These are phyloP conservation scores for Physella acuta DNA, from an alignment of 1,140 invertebrate species.

Conservation along the genomic window DNA sequence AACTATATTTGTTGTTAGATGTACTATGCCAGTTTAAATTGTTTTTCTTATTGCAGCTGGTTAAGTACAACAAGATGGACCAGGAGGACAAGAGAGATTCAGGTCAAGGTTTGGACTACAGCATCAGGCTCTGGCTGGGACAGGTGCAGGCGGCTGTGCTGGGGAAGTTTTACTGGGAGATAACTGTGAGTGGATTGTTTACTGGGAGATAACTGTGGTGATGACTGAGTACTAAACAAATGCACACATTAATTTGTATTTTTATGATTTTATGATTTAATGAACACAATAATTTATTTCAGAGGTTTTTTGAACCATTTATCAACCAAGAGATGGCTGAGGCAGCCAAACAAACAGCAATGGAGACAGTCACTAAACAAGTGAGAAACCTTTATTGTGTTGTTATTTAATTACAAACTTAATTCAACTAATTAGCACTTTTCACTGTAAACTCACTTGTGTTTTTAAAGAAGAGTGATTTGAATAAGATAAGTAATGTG, in stretches of 20 bases:
- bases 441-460: too few relatives aligned
- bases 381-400: too few relatives aligned
- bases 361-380: conserved; percentile 47
- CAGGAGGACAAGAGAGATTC: conserved; percentile 30
- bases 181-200: conserved; percentile 69
- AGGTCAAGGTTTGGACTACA: conserved; percentile 42
- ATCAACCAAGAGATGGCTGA: conserved; percentile 59
- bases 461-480: too few relatives aligned
- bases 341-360: conserved; percentile 39
- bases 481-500: too few relatives aligned
- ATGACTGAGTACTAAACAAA: too few relatives aligned
- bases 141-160: conserved; percentile 73
- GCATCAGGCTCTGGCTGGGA: conserved; percentile 70
- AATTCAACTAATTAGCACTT: too few relatives aligned
- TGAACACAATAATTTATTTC: conserved; percentile 34
- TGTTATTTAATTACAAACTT: too few relatives aligned
- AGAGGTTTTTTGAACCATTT: conserved; percentile 74
- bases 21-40: not conserved
- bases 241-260: too few relatives aligned
- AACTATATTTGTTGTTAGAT: too few relatives aligned
- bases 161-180: conserved; percentile 72
- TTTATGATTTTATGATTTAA: not conserved
- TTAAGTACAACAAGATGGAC: conserved; percentile 35
- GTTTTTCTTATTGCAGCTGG: conserved; percentile 36
- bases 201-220: too few relatives aligned